Conservation (phyloP, 2,113 vertebrate genomes). For the Tachuris rubrigastra region DNA sequence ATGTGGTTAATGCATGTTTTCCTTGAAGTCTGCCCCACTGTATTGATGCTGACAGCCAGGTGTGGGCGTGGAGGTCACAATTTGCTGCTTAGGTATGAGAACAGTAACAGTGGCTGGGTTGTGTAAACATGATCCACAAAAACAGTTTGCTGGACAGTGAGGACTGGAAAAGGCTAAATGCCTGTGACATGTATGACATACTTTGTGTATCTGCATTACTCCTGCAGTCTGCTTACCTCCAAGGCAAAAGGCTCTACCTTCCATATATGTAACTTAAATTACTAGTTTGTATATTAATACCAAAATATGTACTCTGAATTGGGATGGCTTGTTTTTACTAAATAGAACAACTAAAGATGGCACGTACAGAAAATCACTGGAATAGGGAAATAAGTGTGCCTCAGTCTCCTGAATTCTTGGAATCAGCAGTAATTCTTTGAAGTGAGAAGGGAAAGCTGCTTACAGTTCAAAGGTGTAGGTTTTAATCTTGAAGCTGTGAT, state of each 20-base stretch:
- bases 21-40: not conserved
- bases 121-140: not conserved
- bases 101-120: not conserved
- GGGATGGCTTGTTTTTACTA: not conserved
- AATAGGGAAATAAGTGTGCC: not conserved
- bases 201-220: not conserved
- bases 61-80: rapidly evolving
- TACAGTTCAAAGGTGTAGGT: not conserved
- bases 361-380: not conserved
- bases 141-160: not conserved
- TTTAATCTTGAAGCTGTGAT: not conserved
- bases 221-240: not conserved
- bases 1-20: not conserved
- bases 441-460: not conserved
- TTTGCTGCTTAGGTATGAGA: not conserved
- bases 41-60: not conserved
- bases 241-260: not conserved
- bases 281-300: not conserved
- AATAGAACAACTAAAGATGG: not conserved
- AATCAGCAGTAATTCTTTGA: not conserved
- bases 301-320: not conserved
- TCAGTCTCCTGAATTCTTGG: not conserved
- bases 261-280: not conserved
- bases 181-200: not conserved
- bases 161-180: not conserved